Conservation (phyloP, 2,888 invertebrate species). For the Tachina fera region DNA sequence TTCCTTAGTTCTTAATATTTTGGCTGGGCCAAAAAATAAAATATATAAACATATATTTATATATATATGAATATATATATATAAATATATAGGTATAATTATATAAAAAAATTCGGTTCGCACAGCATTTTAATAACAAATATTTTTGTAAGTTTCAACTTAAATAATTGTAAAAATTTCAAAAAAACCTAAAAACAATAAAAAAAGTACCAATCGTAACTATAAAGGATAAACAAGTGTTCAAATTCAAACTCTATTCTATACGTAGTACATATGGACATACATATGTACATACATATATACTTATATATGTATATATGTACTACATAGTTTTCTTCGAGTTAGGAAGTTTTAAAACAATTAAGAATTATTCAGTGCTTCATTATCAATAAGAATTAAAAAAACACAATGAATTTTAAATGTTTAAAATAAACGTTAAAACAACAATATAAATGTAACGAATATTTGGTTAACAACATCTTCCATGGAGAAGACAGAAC, state of each 20-base stretch:
- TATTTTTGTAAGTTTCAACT: slow-evolving; percentile 73
- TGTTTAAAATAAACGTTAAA: slow-evolving; percentile 12
- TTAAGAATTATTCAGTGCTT: slow-evolving; percentile 44
- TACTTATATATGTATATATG: no score
- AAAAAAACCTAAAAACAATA: slow-evolving; percentile 38
- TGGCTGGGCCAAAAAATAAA: slow-evolving; percentile 77
- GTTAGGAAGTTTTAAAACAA: slow-evolving; percentile 3
- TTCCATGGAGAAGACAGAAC: slow-evolving; percentile 1
- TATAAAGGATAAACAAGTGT: slow-evolving; percentile 57
- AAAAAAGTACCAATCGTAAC: slow-evolving; percentile 16
- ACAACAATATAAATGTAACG: neutral
- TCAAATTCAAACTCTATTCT: neutral
- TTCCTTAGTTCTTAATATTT: slow-evolving; percentile 80
- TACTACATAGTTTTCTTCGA: slow-evolving; percentile 14
- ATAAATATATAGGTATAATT: slow-evolving; percentile 72
- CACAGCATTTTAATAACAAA: slow-evolving; percentile 71
- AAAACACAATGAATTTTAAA: slow-evolving; percentile 19
- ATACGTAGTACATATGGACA: no score
- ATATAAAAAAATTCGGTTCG: slow-evolving; percentile 73
- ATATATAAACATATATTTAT: neutral
- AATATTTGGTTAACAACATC: neutral
- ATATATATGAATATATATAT: no score
- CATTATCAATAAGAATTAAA: slow-evolving; percentile 26
- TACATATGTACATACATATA: no score
- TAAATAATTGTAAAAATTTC: slow-evolving; percentile 60